Conservation (phyloP, 2,113 vertebrate species). For the Rhagologus leucostigma region DNA sequence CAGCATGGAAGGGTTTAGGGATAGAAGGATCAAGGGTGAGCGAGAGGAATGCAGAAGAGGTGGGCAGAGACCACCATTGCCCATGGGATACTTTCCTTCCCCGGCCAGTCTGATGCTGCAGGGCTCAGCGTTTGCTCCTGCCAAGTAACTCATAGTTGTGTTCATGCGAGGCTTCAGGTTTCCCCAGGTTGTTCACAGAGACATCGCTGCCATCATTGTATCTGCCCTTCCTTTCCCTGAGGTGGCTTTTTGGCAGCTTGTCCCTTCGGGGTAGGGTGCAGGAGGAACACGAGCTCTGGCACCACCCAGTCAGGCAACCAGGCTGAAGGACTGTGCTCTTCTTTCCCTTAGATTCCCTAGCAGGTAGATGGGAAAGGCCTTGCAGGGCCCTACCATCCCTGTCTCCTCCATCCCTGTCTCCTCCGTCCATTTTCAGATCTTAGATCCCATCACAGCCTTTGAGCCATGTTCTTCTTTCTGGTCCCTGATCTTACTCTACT, state of each 20-base stretch:
- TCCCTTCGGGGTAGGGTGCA: not conserved
- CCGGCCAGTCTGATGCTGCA: not conserved
- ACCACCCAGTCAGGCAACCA: not conserved
- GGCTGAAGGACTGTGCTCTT: not conserved
- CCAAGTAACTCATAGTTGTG: not conserved
- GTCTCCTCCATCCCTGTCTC: not conserved
- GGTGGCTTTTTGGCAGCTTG: not conserved
- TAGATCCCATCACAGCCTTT: not conserved
- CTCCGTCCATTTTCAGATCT: not conserved
- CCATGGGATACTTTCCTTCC: not conserved
- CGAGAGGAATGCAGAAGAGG: not conserved
- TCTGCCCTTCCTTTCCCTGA: not conserved
- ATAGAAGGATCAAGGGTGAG: not conserved
- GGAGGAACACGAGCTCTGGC: not conserved
- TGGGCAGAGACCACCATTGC: not conserved
- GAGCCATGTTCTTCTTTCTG: not conserved
- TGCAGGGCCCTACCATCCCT: not conserved
- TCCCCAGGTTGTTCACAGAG: not conserved
- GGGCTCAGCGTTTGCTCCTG: constrained; percentile 11
- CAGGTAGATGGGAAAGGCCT: not conserved
- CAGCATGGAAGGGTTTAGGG: not conserved
- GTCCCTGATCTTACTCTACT: not conserved
- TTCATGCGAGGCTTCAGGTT: not conserved
- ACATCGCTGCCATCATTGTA: not conserved
- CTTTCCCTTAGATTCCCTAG: not conserved